Evolutionary conservation across 1,140 invertebrate genomes (phyloP).

Genomic region (Apis florea): DNA sequence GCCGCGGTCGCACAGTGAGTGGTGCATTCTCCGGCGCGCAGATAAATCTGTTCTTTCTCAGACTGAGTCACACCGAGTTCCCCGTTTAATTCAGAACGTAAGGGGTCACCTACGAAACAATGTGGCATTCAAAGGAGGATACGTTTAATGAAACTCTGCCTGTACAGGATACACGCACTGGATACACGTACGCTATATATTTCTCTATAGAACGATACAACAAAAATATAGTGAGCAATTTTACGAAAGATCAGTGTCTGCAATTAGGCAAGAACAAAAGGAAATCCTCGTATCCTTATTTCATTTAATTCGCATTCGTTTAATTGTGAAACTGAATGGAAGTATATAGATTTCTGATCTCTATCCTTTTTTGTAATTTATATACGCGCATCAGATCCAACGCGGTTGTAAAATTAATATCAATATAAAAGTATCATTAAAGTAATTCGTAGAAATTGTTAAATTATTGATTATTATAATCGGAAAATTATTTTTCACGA

Average conservation of each 20-base stretch:
- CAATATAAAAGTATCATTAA: too few relatives aligned
- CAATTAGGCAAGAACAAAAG: neutral
- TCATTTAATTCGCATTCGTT: too few relatives aligned
- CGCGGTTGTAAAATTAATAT: too few relatives aligned
- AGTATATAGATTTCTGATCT: too few relatives aligned
- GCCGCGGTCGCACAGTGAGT: slow-evolving; percentile 31
- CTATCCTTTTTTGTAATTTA: too few relatives aligned
- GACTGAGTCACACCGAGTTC: slow-evolving; percentile 29
- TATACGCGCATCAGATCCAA: too few relatives aligned
- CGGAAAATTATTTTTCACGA: too few relatives aligned
- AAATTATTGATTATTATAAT: too few relatives aligned
- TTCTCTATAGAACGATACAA: neutral
- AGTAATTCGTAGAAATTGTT: too few relatives aligned
- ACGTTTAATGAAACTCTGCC: slow-evolving; percentile 30
- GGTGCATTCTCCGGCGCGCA: slow-evolving; percentile 30
- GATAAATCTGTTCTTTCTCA: slow-evolving; percentile 47
- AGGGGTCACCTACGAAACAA: slow-evolving; percentile 20
- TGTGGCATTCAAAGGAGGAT: slow-evolving; percentile 38
- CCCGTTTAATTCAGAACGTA: slow-evolving; percentile 30
- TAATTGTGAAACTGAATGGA: too few relatives aligned
- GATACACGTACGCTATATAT: too few relatives aligned
- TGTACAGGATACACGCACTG: slow-evolving; percentile 21
- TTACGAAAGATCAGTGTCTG: neutral
- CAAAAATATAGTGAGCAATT: neutral
- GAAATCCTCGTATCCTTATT: neutral